A percentile compares a stretch with the other conserved stretches of the same genome.
phyloP scores from a whole-genome alignment of 1,140 invertebrate species.

The silkworm (Bombyx mori) region ASM3026992v2 NC_085111.1:13849001-13849500 shows the following conservation, averaged over 20 bases:
- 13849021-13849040: no score
- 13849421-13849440: conserved; percentile 40
- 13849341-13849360: conserved; percentile 15
- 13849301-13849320: conserved; percentile 46
- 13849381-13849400: conserved; percentile 34
- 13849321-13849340: conserved; percentile 26
- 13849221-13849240: no score
- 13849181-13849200: no score
- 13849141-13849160: no score
- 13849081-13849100: no score
- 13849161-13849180: no score
- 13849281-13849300: conserved; percentile 24
- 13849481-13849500: neutral
- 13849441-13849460: conserved; percentile 19
- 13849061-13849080: no score
- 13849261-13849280: conserved; percentile 27
- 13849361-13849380: conserved; percentile 42
- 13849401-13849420: conserved; percentile 50
- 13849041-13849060: no score
- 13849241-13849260: conserved; percentile 7
- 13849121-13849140: no score
- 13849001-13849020: no score
- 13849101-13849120: no score
- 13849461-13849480: conserved; percentile 14
- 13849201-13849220: no score